Conservation (phyloP, 1,140 invertebrate genomes). For the Oscheius sp. region DNA sequence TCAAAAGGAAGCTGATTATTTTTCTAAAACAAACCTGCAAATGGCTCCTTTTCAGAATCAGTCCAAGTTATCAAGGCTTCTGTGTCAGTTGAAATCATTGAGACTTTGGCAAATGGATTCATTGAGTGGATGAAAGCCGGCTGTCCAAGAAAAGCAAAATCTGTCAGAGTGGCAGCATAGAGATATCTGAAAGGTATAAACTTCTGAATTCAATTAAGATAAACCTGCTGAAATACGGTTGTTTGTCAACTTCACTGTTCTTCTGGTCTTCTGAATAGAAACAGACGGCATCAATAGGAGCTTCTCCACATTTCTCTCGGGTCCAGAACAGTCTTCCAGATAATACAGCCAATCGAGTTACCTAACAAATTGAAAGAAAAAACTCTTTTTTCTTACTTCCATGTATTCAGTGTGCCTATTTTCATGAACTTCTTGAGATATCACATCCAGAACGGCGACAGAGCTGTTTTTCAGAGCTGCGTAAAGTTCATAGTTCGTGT, state of each 20-base stretch:
- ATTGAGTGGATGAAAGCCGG: background rate
- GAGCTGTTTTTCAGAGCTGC: constrained; percentile 19
- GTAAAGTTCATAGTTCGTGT: constrained; percentile 13
- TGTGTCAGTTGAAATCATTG: background rate
- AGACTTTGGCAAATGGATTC: background rate
- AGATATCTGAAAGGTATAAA: background rate
- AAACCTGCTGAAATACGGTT: constrained; percentile 22
- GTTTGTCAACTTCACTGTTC: background rate
- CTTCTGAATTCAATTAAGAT: background rate
- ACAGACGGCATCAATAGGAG: constrained; percentile 20
- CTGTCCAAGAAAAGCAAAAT: background rate
- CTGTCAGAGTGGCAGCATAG: background rate
- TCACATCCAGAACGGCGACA: background rate
- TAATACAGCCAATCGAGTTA: background rate
- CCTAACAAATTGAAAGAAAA: too few relatives aligned
- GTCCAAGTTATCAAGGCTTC: background rate
- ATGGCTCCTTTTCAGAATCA: background rate
- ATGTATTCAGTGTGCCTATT: background rate
- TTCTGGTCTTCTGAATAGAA: constrained; percentile 19
- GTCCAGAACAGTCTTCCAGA: constrained; percentile 15
- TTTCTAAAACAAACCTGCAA: too few relatives aligned
- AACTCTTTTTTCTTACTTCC: too few relatives aligned
- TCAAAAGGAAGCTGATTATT: too few relatives aligned
- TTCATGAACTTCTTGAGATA: constrained; percentile 3
- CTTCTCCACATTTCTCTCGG: constrained; percentile 7